Evolutionary conservation across 2,888 invertebrate genomes (phyloP).

Genomic region (Heteromurus nitidus): DNA sequence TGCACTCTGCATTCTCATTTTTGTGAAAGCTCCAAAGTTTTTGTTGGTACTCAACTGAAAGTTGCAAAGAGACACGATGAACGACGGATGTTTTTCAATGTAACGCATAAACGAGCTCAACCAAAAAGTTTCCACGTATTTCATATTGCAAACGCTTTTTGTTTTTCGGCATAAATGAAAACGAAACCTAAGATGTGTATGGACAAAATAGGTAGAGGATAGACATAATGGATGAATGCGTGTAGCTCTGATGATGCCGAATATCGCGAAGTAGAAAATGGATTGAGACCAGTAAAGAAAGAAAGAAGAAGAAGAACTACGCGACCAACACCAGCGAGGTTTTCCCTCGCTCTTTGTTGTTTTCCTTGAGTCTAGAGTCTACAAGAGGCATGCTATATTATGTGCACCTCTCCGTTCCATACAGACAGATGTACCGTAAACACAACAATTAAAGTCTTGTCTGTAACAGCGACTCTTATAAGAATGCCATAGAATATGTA

Average conservation of each 20-base stretch:
- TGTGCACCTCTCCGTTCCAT: too few species aligned
- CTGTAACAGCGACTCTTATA: slow-evolving; percentile 38
- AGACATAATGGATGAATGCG: too few species aligned
- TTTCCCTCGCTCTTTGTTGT: slow-evolving; percentile 56
- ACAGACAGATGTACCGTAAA: slow-evolving; percentile 41
- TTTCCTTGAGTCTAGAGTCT: slow-evolving; percentile 33
- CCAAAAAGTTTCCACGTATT: too few species aligned
- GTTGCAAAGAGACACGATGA: too few species aligned
- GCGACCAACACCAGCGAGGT: slow-evolving; percentile 23
- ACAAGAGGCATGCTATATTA: not conserved
- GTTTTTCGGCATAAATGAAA: slow-evolving; percentile 16
- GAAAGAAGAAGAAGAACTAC: slow-evolving; percentile 12
- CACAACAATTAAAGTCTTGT: slow-evolving; percentile 39
- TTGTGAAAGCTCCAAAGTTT: slow-evolving; percentile 10
- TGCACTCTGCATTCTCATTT: not conserved
- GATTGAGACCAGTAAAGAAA: not conserved
- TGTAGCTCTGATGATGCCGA: not conserved
- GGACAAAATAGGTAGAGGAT: too few species aligned
- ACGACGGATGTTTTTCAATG: too few species aligned
- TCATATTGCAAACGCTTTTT: too few species aligned
- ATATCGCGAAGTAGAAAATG: not conserved
- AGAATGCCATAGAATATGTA: too few species aligned
- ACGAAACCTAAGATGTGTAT: not conserved
- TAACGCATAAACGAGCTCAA: not conserved
- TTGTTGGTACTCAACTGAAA: slow-evolving; percentile 11